Base-by-base conservation (phyloP, 1,140 invertebrate genomes). In the Drosophila sproati region DNA sequence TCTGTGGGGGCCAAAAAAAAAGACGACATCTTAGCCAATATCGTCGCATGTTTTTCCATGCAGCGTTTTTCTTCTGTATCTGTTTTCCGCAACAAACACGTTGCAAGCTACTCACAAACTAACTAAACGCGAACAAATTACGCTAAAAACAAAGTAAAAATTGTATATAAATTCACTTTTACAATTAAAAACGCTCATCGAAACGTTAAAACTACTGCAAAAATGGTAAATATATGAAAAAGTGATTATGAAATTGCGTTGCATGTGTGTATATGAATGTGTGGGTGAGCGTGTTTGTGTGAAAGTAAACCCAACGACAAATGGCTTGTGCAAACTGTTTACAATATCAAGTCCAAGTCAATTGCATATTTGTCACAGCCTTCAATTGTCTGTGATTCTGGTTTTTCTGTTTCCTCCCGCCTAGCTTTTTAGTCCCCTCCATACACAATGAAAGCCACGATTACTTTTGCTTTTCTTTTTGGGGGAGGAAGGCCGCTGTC, bases 41-140 rank as follows among this genome's bases (percentile, higher is more conserved):
- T 50, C 54, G 73, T 80, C 74, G 76, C 68, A 73, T 85, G 69
- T 78, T 88, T 82, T 82, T 74, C 85, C 85, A 85, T 75, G 85
- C 77, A 88, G 81, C 85, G 70, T 43, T 81, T 89, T 88, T 88
- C 85, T 89, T 89, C 85, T 88, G 85, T 88, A 88, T 88, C 85
- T 88, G 85, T 88, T 89, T 89, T 88, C 85, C 85, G 68, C 61
- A 70, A 78, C 75, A 87, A 54, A 66, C 74, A 77, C 64, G 60
- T 39, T 56, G 48, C 60, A 76, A 73, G 41, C 60, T 73, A 60
- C 63, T 59, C 70, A 77, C 57, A 57, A 37, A 47, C 70, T 20
- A 41, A 20, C 35, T 35, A 5, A 45, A 48, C 10, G 35, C 34
- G 37, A 55, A 43, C 39, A 43, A 56, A 7, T 63, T 35, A 37